Conservation (phyloP, 2,797 vertebrate genomes). For the Microchirus variegatus region DNA sequence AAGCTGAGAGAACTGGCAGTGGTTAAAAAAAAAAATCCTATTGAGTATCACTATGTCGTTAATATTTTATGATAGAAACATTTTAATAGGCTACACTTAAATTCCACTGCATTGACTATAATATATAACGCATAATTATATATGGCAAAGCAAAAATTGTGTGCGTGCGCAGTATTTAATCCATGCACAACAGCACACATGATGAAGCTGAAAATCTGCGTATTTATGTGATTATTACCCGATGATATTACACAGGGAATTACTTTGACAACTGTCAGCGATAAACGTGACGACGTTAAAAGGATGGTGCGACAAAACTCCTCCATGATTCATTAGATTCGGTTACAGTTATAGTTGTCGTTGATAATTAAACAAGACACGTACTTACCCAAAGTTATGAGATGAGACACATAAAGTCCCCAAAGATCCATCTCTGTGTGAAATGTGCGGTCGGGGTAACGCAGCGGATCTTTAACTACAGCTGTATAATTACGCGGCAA, state of each 20-base stretch:
- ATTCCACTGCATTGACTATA: neutral
- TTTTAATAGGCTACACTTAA: neutral
- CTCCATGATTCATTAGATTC: no score
- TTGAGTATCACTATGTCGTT: neutral
- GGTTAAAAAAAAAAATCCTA: neutral
- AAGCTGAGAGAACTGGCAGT: neutral
- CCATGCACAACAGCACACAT: no score
- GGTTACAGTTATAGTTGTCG: no score
- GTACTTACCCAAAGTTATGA: conserved; percentile 80
- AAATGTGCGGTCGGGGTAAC: conserved; percentile 29
- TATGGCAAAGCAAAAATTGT: neutral
- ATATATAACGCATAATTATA: neutral
- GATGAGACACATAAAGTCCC: conserved; percentile 80
- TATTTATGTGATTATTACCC: no score
- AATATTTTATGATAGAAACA: neutral
- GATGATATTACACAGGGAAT: no score
- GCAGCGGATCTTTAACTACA: conserved; percentile 44
- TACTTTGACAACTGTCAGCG: no score
- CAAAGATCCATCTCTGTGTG: conserved; percentile 77
- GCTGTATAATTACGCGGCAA: conserved; percentile 40
- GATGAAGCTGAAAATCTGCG: no score
- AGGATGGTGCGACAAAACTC: no score
- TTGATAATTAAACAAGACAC: neutral
- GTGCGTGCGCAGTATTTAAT: no score
- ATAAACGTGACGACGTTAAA: no score